Conservation (phyloP, 2,113 vertebrate genomes). For the Formicarius rufipectus region DNA sequence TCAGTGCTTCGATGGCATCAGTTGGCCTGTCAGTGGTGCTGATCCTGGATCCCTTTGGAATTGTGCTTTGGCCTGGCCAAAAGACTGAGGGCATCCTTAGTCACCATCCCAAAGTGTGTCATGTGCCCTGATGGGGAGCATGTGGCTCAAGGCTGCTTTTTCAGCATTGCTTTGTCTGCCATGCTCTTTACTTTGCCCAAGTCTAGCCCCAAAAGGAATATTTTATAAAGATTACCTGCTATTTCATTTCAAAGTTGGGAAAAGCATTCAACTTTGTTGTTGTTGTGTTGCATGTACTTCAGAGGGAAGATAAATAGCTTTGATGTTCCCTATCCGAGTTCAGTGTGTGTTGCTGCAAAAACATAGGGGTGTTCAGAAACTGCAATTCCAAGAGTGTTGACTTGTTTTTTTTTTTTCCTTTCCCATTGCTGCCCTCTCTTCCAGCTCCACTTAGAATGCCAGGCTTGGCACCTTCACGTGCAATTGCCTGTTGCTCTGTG, state of each 20-base stretch:
- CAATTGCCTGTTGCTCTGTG: background rate
- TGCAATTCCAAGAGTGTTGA: background rate
- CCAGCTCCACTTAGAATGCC: background rate
- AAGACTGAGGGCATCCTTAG: background rate
- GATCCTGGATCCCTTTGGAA: background rate
- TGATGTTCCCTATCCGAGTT: background rate
- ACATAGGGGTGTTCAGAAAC: background rate
- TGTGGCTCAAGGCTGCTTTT: background rate
- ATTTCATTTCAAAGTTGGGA: background rate
- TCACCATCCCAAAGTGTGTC: background rate
- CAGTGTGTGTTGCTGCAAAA: background rate
- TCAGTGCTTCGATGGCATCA: background rate
- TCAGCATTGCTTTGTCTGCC: background rate
- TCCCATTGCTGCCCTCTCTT: background rate
- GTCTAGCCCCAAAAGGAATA: background rate
- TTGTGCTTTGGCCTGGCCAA: background rate
- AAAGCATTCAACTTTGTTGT: background rate
- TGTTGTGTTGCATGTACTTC: background rate
- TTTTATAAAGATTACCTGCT: background rate
- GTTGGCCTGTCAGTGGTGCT: rapidly evolving
- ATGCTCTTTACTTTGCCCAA: background rate
- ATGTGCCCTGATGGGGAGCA: background rate
- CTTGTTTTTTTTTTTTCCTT: background rate
- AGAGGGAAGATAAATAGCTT: background rate
- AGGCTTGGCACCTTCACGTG: rapidly evolving